Percentiles rank a stretch among this genome's conserved stretches.
Conservation (phyloP, 2,113 vertebrate genomes). For the Dinomys branickii region DNA sequence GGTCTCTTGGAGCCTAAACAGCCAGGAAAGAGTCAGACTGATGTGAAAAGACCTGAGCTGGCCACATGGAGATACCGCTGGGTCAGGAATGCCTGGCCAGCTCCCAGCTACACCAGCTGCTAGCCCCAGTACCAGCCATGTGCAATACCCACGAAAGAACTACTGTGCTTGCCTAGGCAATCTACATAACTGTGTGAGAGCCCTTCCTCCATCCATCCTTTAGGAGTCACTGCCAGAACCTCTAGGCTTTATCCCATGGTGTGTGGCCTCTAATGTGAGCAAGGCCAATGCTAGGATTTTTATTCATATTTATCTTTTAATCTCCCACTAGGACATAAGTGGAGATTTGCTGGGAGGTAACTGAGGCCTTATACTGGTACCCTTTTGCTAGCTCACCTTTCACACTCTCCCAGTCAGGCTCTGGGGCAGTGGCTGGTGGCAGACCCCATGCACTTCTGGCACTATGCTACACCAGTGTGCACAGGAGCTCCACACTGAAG, state of each 20-base stretch:
- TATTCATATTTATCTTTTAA: not conserved
- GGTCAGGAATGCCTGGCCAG: not conserved
- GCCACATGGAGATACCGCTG: not conserved
- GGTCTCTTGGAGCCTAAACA: not conserved
- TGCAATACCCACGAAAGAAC: not conserved
- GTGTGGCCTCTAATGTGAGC: not conserved
- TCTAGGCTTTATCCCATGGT: not conserved
- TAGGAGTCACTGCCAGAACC: not conserved
- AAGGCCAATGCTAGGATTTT: not conserved
- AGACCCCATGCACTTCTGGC: not conserved
- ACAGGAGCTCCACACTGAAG: not conserved
- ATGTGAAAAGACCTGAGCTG: not conserved
- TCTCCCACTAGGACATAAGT: conserved; percentile 14
- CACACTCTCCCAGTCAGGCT: not conserved
- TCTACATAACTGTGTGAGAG: not conserved
- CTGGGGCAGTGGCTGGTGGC: too few species aligned
- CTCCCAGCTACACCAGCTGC: not conserved
- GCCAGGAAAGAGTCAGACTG: not conserved
- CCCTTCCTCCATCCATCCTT: not conserved
- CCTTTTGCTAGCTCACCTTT: not conserved
- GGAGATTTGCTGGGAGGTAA: not conserved
- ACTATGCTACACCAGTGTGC: accelerated
- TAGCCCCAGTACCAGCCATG: accelerated
- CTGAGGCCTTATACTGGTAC: not conserved
- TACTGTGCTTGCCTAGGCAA: not conserved